Conservation (phyloP, 2,797 vertebrate species). For the Pangasius krempfi region DNA sequence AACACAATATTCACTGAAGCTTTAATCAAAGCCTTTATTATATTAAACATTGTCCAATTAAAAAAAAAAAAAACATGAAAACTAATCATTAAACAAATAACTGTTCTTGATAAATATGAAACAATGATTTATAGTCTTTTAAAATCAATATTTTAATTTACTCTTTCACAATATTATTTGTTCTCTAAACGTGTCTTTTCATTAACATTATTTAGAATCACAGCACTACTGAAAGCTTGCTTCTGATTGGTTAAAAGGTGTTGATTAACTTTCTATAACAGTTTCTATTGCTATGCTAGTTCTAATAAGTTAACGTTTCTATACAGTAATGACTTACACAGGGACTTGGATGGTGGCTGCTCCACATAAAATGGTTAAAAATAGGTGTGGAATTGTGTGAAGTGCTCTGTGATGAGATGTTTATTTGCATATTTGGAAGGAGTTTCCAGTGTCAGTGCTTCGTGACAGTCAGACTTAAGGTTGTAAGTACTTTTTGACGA, state of each 20-base stretch:
- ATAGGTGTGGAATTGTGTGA: background rate
- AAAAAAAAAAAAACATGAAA: too few species aligned
- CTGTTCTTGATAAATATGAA: background rate
- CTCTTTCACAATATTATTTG: too few species aligned
- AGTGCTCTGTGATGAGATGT: background rate
- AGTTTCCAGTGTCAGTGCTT: too few species aligned
- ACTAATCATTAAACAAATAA: background rate
- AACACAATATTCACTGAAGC: background rate
- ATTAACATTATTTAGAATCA: background rate
- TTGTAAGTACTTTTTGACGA: background rate
- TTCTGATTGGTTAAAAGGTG: slow-evolving; percentile 1
- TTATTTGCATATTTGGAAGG: background rate
- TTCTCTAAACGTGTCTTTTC: background rate
- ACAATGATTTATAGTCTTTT: background rate
- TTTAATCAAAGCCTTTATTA: too few species aligned
- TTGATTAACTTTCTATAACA: background rate
- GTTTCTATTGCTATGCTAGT: background rate
- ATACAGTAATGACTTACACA: background rate
- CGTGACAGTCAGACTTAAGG: too few species aligned
- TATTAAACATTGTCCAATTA: too few species aligned
- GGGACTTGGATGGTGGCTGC: background rate
- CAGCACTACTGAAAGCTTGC: background rate
- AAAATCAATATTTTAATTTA: too few species aligned
- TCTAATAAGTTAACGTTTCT: background rate
- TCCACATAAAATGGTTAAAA: background rate